Evolutionary conservation across 2,113 vertebrate species (phyloP).

Genomic region (Cardinalis cardinalis): DNA sequence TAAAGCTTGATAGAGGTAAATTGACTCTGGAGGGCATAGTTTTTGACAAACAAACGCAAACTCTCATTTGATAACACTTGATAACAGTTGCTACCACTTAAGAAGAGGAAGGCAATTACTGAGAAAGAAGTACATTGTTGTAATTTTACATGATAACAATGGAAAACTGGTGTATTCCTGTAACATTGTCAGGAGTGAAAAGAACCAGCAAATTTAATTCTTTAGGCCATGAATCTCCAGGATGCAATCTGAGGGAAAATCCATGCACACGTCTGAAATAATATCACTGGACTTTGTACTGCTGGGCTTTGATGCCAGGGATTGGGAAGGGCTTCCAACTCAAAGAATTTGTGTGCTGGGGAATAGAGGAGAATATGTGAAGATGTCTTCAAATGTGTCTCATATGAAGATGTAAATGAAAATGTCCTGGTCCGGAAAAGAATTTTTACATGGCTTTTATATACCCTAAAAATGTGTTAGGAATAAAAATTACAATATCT

Average conservation of each 20-base stretch:
- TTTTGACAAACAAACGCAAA: background rate
- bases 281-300: background rate
- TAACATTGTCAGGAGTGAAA: background rate
- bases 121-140: background rate
- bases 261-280: background rate
- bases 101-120: background rate
- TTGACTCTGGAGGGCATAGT: background rate
- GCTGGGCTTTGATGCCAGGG: background rate
- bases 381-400: background rate
- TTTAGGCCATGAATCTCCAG: background rate
- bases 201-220: background rate
- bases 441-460: background rate
- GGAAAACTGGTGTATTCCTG: background rate
- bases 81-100: background rate
- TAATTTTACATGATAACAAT: background rate
- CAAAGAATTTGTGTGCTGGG: background rate
- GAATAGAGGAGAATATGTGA: background rate
- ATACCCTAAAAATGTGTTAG: background rate
- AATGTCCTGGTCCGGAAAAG: background rate
- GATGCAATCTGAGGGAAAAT: background rate
- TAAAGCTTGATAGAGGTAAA: background rate
- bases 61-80: background rate
- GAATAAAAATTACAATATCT: background rate
- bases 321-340: background rate
- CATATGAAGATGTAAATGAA: background rate